phyloP scores from a whole-genome alignment of 2,113 vertebrate genomes.

The Origma solitaria region DNA sequence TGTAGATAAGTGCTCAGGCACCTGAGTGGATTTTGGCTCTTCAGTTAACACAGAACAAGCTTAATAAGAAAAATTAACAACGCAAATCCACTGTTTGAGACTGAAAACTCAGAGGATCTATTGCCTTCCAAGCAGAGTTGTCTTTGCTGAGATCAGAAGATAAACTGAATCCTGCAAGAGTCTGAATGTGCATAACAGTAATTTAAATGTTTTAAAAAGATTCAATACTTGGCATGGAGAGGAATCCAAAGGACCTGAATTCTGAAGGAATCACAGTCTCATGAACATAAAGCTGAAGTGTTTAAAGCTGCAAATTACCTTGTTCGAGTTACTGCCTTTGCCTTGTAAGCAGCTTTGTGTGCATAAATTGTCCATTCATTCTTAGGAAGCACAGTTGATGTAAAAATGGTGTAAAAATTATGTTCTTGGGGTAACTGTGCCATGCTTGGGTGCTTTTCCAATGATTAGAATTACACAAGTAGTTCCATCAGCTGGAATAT shows the following conservation, averaged over 20 bases:
- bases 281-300: neutral
- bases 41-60: neutral
- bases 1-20: neutral
- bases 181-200: neutral
- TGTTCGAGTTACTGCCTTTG: neutral
- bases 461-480: neutral
- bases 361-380: neutral
- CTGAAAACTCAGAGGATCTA: neutral
- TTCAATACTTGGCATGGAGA: neutral
- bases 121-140: neutral
- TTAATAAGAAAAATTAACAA: neutral
- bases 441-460: neutral
- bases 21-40: neutral
- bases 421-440: neutral
- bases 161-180: neutral
- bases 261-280: neutral
- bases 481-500: neutral
- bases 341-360: neutral
- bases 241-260: neutral
- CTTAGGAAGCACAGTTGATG: neutral
- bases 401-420: neutral
- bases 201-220: neutral
- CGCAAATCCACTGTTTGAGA: neutral
- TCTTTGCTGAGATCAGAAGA: neutral
- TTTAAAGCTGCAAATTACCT: neutral